Base-by-base conservation (phyloP, 2,797 vertebrate genomes). In the Pygocentrus nattereri region DNA sequence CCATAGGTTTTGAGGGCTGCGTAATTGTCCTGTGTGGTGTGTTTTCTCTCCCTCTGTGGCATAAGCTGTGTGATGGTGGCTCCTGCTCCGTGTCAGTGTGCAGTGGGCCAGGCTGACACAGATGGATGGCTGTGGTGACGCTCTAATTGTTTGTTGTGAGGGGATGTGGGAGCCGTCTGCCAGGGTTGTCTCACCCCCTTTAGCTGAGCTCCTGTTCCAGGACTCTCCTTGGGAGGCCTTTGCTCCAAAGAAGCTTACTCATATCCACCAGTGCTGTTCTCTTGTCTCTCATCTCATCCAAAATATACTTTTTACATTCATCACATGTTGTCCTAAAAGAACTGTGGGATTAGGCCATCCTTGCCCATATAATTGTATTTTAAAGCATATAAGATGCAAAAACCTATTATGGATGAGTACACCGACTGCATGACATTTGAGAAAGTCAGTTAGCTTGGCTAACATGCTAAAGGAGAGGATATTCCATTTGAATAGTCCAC, bases 101-200 rank as follows among this genome's bases (percentile, higher is more conserved):
- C 50, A 67, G 27, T 62, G 59, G 61, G 76, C 49, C 23, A 8
- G 50, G 41, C 13, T 85, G 78, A 84, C 83, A 83, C 54, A 84
- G 85, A 79, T 81, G 70, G 84, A 88, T 89, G 70, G 71, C 74
- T 47, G 47, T 80, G 61, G 76, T 44, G 64, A 76, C 74, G 74
- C 78, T 80, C 76, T 86, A 85, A 74, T 85, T 85, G 79, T 87
- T 85, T 87, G 58, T 81, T 71, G 56, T 76, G 78, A 61, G 71
- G 54, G 78, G 77, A 65, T 31, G 30, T 49, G 59, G 68, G 58
- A 44, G 41, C 71, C 62, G 72, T 87, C 81, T 84, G 81, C 27
- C 76, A 79, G 50, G 47, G 30, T 54, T 78, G 78, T 78, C 74
- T 83, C 58, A 34, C 83, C 71, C 80, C 41, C 31, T 78, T 72